Evolutionary conservation across 53 echinoderm and acorn worm genomes (phyloP).

Genomic region (Temnopleurus reevesii): DNA sequence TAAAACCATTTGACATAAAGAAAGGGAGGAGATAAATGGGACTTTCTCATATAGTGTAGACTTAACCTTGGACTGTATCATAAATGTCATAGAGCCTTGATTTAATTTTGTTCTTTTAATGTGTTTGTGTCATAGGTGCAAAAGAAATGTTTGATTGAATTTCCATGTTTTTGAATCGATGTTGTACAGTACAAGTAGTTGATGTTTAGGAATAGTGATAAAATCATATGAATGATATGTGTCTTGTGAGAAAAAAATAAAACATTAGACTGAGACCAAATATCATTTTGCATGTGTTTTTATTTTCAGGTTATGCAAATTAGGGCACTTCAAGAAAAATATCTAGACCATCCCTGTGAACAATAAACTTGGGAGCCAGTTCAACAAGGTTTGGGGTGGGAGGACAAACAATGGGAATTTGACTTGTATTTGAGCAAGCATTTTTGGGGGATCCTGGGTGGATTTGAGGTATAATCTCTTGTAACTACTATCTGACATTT

Average conservation of each 20-base stretch:
- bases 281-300: neutral
- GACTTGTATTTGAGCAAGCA: too few species aligned
- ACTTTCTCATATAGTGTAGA: neutral
- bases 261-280: constrained; percentile 62
- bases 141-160: constrained; percentile 30
- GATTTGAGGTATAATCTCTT: too few species aligned
- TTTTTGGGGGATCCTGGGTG: too few species aligned
- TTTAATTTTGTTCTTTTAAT: constrained; percentile 48
- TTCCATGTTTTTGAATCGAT: constrained; percentile 30
- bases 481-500: too few species aligned
- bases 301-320: too few species aligned
- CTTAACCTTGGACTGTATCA: neutral
- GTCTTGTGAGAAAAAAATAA: constrained; percentile 63
- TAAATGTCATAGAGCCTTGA: constrained; percentile 55
- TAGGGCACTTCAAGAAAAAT: too few species aligned
- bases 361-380: too few species aligned
- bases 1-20: too few species aligned
- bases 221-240: constrained; percentile 49
- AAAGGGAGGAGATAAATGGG: neutral
- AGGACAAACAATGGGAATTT: too few species aligned
- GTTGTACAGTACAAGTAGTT: constrained; percentile 59
- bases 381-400: too few species aligned
- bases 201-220: constrained; percentile 55
- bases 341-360: too few species aligned
- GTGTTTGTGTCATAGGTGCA: constrained; percentile 55